These are phyloP conservation scores for Paragorgia papillata DNA, from an alignment of 92 coral and sea anemone genomes.

Conservation along the genomic window DNA sequence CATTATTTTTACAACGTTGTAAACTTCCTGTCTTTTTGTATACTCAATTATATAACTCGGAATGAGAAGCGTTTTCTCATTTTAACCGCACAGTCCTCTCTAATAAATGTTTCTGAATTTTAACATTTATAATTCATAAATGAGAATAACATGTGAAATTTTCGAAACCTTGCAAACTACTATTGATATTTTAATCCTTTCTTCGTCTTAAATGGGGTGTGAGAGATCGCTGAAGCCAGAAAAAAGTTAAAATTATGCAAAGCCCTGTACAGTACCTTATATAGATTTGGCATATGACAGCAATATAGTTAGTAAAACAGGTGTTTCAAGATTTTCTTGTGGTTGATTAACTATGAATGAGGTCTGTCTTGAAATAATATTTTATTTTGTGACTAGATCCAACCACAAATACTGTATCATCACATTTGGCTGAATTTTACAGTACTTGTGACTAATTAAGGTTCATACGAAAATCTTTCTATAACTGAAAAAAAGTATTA, in stretches of 20 bases:
- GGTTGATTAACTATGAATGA: slow-evolving; percentile 42
- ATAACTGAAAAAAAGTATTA: too few relatives aligned
- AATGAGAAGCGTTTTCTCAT: not conserved
- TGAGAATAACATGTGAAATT: not conserved
- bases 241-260: too few relatives aligned
- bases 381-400: slow-evolving; percentile 1
- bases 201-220: not conserved
- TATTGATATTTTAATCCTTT: not conserved
- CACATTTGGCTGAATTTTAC: too few relatives aligned
- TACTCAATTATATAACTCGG: too few relatives aligned
- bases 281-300: slow-evolving; percentile 7
- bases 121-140: slow-evolving; percentile 21
- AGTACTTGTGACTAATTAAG: too few relatives aligned
- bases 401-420: not conserved
- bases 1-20: too few relatives aligned
- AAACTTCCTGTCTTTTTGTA: too few relatives aligned
- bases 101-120: slow-evolving; percentile 2
- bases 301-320: slow-evolving; percentile 21
- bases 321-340: slow-evolving; percentile 14
- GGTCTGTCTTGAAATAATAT: slow-evolving; percentile 30
- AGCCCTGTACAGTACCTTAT: too few relatives aligned
- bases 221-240: too few relatives aligned
- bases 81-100: slow-evolving; percentile 17
- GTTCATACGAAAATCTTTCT: too few relatives aligned
- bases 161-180: not conserved